A percentile compares a stretch with the other conserved stretches of the same genome.
These are phyloP conservation scores for Pentamera pediparva DNA, from an alignment of 53 echinoderm and acorn worm species.

Conservation along the genomic window DNA sequence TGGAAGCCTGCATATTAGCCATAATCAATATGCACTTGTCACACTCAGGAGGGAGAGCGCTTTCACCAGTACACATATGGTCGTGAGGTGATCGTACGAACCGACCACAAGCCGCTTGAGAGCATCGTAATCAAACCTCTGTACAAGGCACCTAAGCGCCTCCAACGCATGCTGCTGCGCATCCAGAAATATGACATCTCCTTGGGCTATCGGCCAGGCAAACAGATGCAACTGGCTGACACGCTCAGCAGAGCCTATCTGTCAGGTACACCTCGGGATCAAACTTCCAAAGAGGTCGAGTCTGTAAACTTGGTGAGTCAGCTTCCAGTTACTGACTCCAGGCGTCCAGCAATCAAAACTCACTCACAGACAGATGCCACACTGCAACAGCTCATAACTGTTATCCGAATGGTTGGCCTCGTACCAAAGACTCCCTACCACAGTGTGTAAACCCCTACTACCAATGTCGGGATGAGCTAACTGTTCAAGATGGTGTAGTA, in stretches of 20 bases:
- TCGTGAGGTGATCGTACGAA: conserved; percentile 30
- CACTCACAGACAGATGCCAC: conserved; percentile 18
- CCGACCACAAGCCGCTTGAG: conserved; percentile 59
- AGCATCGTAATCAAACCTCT: conserved; percentile 52
- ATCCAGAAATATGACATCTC: conserved; percentile 36
- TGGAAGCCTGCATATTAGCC: too few relatives aligned
- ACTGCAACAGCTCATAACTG: neutral
- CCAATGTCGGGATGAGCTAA: conserved; percentile 33
- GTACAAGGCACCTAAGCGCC: conserved; percentile 39
- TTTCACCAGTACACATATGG: conserved; percentile 59
- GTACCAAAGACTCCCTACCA: conserved; percentile 5
- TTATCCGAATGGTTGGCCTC: conserved; percentile 31
- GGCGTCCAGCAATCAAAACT: conserved; percentile 5
- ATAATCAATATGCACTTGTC: too few relatives aligned
- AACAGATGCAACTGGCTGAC: conserved; percentile 49
- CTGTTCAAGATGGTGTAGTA: conserved; percentile 38
- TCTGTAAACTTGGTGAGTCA: conserved; percentile 33
- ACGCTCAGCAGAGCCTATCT: conserved; percentile 46
- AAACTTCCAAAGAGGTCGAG: neutral
- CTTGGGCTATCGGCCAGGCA: conserved; percentile 26
- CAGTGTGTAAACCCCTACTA: conserved; percentile 33
- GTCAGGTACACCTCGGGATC: neutral
- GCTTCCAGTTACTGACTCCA: neutral
- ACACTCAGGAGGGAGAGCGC: too few relatives aligned
- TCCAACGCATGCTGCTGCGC: conserved; percentile 47